Evolutionary conservation across 2,113 vertebrate genomes (phyloP).

Genomic region (Phrynocephalus versicolor): DNA sequence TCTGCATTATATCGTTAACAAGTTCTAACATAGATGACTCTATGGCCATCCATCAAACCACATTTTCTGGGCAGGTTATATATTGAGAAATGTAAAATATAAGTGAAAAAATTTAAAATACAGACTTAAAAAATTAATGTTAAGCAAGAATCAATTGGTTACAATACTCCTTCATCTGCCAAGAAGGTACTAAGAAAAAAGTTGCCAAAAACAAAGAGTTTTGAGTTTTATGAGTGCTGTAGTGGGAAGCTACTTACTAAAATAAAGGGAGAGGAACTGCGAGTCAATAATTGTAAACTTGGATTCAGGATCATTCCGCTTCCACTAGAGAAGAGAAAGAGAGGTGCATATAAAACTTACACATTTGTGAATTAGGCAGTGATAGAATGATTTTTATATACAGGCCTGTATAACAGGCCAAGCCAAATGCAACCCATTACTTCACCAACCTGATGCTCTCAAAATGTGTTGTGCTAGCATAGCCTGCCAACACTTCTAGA

Average conservation of each 20-base stretch:
- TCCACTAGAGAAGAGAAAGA: conserved; percentile 83
- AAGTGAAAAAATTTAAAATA: too few species aligned
- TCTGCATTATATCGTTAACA: background rate
- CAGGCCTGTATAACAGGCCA: background rate
- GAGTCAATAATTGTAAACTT: conserved; percentile 86
- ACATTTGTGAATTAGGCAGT: conserved; percentile 19
- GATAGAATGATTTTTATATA: conserved; percentile 11
- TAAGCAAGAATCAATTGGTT: too few species aligned
- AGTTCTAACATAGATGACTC: background rate
- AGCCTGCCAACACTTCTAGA: background rate
- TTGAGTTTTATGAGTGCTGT: background rate
- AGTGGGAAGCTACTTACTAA: conserved; percentile 79
- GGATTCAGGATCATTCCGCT: conserved; percentile 69
- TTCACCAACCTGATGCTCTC: background rate
- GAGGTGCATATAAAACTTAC: background rate
- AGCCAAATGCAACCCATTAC: background rate
- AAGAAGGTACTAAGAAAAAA: background rate
- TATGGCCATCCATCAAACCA: background rate
- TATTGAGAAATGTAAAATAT: background rate
- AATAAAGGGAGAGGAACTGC: conserved; percentile 86
- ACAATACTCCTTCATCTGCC: too few species aligned
- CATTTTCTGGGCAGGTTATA: background rate
- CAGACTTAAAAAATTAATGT: too few species aligned
- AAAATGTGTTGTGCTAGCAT: background rate
- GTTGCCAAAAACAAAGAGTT: background rate